Evolutionary conservation across 2,888 invertebrate species (phyloP).

Genomic region (Stegophylla sp.): DNA sequence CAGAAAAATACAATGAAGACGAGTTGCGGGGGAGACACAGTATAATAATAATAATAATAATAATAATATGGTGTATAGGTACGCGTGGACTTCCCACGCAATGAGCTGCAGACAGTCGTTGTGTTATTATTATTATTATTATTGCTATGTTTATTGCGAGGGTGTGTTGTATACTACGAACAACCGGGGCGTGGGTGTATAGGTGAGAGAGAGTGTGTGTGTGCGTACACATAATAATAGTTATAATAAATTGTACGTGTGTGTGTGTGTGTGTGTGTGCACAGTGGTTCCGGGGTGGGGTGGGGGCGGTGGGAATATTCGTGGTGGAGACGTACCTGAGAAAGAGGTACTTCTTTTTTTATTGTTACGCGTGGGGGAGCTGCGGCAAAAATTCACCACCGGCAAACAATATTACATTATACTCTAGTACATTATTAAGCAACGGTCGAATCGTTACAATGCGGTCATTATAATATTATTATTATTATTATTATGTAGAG

Average conservation of each 20-base stretch:
- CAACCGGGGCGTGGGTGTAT: constrained; percentile 2
- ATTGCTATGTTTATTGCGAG: not conserved
- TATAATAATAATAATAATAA: too few species aligned
- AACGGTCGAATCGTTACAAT: too few species aligned
- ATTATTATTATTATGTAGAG: too few species aligned
- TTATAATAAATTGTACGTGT: too few species aligned
- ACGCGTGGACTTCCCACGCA: not conserved
- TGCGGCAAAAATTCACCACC: constrained; percentile 3
- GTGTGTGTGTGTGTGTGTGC: too few species aligned
- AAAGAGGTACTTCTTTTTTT: constrained; percentile 26
- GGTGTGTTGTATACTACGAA: not conserved
- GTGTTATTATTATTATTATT: too few species aligned
- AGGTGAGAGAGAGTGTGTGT: not conserved
- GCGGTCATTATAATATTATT: too few species aligned
- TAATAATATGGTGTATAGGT: too few species aligned
- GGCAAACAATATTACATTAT: not conserved
- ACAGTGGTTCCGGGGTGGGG: too few species aligned
- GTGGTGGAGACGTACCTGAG: constrained; percentile 18
- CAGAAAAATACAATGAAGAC: constrained; percentile 12
- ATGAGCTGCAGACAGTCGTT: not conserved
- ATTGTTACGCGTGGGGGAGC: not conserved
- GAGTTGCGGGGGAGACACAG: constrained; percentile 36
- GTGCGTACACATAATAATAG: too few species aligned
- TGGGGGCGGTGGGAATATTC: constrained; percentile 39
- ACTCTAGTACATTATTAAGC: not conserved